Evolutionary conservation across 2,888 invertebrate genomes (phyloP).

Genomic region (Liodrosophila aerea): DNA sequence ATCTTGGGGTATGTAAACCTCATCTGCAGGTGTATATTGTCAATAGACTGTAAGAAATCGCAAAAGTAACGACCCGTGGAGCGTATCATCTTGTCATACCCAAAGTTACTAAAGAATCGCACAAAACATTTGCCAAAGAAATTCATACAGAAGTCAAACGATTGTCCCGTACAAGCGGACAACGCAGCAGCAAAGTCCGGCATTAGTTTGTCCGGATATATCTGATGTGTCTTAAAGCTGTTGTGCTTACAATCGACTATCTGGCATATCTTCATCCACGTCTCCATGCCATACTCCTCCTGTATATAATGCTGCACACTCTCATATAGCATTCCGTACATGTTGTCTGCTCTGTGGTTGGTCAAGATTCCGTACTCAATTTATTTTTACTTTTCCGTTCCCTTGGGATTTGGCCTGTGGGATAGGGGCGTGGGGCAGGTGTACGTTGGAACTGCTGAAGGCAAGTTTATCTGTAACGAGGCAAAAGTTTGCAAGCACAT

Average conservation of each 20-base stretch:
- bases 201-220: conserved; percentile 92
- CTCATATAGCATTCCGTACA: conserved; percentile 93
- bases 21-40: conserved; percentile 96
- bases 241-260: conserved; percentile 88
- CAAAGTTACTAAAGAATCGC: conserved; percentile 93
- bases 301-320: conserved; percentile 92
- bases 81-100: conserved; percentile 94
- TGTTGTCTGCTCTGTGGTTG: conserved; percentile 72
- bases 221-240: conserved; percentile 91
- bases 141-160: conserved; percentile 90
- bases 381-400: conserved; percentile 4
- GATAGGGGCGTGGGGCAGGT: no score
- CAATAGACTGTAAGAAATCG: conserved; percentile 94
- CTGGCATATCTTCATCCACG: conserved; percentile 89
- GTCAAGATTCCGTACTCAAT: conserved; percentile 13
- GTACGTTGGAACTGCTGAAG: conserved; percentile 31
- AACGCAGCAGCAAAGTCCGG: conserved; percentile 90
- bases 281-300: conserved; percentile 90
- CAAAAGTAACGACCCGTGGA: conserved; percentile 94
- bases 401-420: conserved; percentile 4
- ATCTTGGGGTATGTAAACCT: conserved; percentile 96
- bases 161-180: conserved; percentile 85
- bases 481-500: conserved; percentile 52
- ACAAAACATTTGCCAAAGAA: conserved; percentile 96
- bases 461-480: conserved; percentile 57